Evolutionary conservation across 2,113 vertebrate genomes (phyloP), one percentile per base, ranked within the genome.

Genomic region (Rhineura floridana): DNA sequence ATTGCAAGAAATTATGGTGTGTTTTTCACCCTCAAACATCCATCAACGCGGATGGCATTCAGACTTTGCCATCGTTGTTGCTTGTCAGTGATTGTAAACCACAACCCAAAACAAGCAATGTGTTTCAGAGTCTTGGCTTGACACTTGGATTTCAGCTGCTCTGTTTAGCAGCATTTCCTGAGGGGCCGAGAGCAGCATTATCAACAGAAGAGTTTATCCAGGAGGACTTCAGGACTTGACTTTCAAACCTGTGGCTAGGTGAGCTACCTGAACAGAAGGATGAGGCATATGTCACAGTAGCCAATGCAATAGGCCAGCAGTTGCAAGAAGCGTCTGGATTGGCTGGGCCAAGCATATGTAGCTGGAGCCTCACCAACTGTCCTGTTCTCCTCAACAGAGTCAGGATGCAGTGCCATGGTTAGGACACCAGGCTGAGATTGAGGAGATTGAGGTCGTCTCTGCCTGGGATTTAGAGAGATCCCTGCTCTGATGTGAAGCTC

Each of bases 1-100:
- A 88, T 88, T 88, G 80, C 80, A 33, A 82, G 69, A 88, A 88
- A 88, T 88, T 88, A 88, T 44, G 48, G 77, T 81, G 55, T 48
- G 12, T 39, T 36, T 13, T 25, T 36, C 80, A 52, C 78, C 44
- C 55, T 7, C 39, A 5, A 70, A 65, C 52, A 87, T 88, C 87
- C 87, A 83, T 88, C 87, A 88, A 76, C 87, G 39, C 12, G 42
- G 80, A 87, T 63, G 69, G 52, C 86, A 63, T 72, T 87, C 79
- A 73, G 76, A 52, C 76, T 52, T 78, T 6, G n/a, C 44, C 75
- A 70, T 55, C 28, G 44, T 75, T 63, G 55, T 50, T 83, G 80
- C 42, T 88, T 88, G 87, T 88, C 80, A 50, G 87, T 36, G 87
- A 83, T 62, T 76, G 55, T 50, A 75, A 88, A 88, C 87, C 87